Conservation (phyloP, 2,888 invertebrate species). For the Sarcophaga subvicina region DNA sequence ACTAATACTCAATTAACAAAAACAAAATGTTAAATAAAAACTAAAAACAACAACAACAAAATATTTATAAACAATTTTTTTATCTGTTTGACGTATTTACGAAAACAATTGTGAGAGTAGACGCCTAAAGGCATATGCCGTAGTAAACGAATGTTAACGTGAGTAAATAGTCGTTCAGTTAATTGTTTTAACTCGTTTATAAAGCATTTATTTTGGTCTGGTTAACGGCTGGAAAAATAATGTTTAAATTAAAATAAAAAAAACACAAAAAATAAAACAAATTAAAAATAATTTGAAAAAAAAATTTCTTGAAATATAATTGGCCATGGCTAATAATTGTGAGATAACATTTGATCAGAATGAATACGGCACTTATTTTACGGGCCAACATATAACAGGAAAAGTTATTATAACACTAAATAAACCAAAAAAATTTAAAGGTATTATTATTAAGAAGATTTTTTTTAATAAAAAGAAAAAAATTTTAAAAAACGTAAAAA, state of each 20-base stretch:
- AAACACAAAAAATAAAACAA: neutral
- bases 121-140: neutral
- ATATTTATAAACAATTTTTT: neutral
- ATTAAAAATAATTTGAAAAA: too few relatives aligned
- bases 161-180: conserved; percentile 20
- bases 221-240: neutral
- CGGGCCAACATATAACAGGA: conserved; percentile 79
- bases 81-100: conserved; percentile 11
- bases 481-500: neutral
- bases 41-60: too few relatives aligned
- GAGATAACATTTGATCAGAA: conserved; percentile 83
- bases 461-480: neutral
- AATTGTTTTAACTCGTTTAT: conserved; percentile 35
- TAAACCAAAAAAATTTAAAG: conserved; percentile 78
- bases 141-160: neutral
- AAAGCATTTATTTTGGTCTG: conserved; percentile 10
- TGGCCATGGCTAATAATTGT: conserved; percentile 76
- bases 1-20: neutral
- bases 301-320: neutral
- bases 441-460: conserved; percentile 68
- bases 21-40: too few relatives aligned
- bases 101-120: conserved; percentile 2
- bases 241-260: neutral
- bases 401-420: conserved; percentile 78
- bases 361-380: conserved; percentile 85